Percentiles rank a stretch among this genome's conserved stretches.
Conservation (phyloP, 2,888 invertebrate species). For the Hemistola chrysoprasaria region DNA sequence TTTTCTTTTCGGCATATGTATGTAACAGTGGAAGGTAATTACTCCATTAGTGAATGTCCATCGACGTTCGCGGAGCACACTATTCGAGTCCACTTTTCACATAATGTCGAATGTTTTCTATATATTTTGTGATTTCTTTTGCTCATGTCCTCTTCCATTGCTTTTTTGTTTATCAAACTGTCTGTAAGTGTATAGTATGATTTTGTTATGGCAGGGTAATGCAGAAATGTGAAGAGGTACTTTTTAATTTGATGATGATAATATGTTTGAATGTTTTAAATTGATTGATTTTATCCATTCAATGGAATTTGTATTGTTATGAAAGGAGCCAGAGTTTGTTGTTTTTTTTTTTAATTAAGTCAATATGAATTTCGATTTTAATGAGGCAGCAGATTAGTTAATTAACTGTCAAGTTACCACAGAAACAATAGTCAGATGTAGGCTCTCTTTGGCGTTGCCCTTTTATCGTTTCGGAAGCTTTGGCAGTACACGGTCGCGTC, state of each 20-base stretch:
- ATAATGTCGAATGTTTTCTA: constrained; percentile 61
- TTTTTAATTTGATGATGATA: constrained; percentile 74
- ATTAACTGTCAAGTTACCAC: constrained; percentile 77
- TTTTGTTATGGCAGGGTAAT: constrained; percentile 81
- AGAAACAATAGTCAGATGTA: constrained; percentile 72
- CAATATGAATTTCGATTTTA: constrained; percentile 69
- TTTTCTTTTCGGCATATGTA: constrained; percentile 79
- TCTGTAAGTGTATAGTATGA: constrained; percentile 73
- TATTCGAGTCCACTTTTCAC: constrained; percentile 54
- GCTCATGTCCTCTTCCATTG: constrained; percentile 79
- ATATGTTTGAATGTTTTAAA: constrained; percentile 79
- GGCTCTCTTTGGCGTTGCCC: constrained; percentile 76
- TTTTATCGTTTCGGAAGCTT: constrained; percentile 48
- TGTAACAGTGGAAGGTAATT: constrained; percentile 70
- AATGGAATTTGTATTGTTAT: constrained; percentile 79
- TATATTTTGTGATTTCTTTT: constrained; percentile 74
- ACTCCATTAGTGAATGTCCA: constrained; percentile 44
- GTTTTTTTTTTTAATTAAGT: constrained; percentile 75
- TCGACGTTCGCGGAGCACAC: constrained; percentile 38
- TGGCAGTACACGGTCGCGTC: constrained; percentile 37
- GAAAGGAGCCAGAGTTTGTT: constrained; percentile 76
- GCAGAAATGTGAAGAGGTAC: constrained; percentile 79
- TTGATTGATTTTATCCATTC: constrained; percentile 79
- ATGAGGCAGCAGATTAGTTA: constrained; percentile 76
- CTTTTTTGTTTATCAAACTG: constrained; percentile 77